These are phyloP conservation scores for Lota lota DNA, from an alignment of 2,113 vertebrate genomes.

Conservation along the genomic window DNA sequence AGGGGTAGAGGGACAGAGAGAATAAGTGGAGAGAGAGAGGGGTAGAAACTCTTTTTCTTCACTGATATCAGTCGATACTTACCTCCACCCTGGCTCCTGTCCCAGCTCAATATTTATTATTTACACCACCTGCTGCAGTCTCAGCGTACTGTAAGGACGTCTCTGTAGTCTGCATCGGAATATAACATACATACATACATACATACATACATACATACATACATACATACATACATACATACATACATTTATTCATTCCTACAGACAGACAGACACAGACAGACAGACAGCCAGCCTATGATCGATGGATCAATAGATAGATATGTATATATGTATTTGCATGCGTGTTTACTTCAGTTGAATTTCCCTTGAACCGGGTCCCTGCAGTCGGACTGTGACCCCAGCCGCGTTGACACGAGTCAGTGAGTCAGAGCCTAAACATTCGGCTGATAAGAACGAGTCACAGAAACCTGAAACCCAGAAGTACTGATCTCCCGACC, in stretches of 20 bases:
- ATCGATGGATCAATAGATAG: no score
- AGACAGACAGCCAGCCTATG: no score
- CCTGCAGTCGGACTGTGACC: slow-evolving; percentile 46
- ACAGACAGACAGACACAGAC: no score
- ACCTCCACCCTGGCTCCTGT: slow-evolving; percentile 20
- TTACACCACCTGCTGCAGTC: background rate
- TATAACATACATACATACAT: no score
- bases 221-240: no score
- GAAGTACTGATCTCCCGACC: slow-evolving; percentile 8
- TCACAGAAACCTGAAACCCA: no score
- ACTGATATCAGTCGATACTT: slow-evolving; percentile 25
- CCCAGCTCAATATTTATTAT: slow-evolving; percentile 8
- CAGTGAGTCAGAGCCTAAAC: slow-evolving; percentile 39
- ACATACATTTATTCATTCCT: no score
- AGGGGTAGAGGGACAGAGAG: background rate
- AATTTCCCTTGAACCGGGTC: background rate
- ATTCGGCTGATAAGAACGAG: slow-evolving; percentile 5
- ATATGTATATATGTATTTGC: background rate
- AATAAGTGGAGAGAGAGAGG: background rate
- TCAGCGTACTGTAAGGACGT: background rate
- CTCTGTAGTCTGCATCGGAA: background rate
- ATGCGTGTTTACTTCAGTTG: background rate
- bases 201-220: no score
- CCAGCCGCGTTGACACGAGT: slow-evolving; percentile 27
- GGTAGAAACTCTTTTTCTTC: background rate